Percentiles rank a stretch among this genome's conserved stretches.
These are phyloP conservation scores for Sarcoramphus papa DNA, from an alignment of 2,797 vertebrate genomes.

Conservation along the genomic window DNA sequence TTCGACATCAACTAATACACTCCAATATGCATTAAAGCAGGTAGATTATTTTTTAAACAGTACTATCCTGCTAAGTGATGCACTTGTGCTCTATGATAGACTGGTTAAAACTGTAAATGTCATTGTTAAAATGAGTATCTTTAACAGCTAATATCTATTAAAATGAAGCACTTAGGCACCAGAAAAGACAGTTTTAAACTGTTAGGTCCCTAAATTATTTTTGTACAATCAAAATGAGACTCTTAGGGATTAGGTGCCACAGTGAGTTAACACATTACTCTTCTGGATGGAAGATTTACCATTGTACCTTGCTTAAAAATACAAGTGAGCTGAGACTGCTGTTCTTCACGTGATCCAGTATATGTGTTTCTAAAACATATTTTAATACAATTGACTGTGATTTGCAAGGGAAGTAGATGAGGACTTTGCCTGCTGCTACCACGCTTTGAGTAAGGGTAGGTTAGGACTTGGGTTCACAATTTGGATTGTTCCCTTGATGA, in stretches of 20 bases:
- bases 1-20: constrained; percentile 27
- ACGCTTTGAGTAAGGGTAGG: neutral
- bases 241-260: constrained; percentile 10
- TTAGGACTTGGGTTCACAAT: neutral
- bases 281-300: neutral
- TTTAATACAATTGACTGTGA: neutral
- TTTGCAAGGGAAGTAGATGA: neutral
- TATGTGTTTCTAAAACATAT: neutral
- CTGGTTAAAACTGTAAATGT: constrained; percentile 56
- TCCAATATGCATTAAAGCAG: constrained; percentile 40
- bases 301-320: neutral
- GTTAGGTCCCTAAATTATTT: constrained; percentile 55
- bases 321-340: neutral
- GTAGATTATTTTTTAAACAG: constrained; percentile 63
- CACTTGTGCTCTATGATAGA: constrained; percentile 52
- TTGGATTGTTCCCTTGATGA: neutral
- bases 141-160: constrained; percentile 64
- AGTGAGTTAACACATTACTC: constrained; percentile 10
- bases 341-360: neutral
- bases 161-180: constrained; percentile 57
- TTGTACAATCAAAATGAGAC: constrained; percentile 39
- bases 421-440: neutral
- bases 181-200: constrained; percentile 43
- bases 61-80: constrained; percentile 42
- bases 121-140: constrained; percentile 56